Base-by-base conservation (phyloP, 2,113 vertebrate species). In the Arenaria interpres region DNA sequence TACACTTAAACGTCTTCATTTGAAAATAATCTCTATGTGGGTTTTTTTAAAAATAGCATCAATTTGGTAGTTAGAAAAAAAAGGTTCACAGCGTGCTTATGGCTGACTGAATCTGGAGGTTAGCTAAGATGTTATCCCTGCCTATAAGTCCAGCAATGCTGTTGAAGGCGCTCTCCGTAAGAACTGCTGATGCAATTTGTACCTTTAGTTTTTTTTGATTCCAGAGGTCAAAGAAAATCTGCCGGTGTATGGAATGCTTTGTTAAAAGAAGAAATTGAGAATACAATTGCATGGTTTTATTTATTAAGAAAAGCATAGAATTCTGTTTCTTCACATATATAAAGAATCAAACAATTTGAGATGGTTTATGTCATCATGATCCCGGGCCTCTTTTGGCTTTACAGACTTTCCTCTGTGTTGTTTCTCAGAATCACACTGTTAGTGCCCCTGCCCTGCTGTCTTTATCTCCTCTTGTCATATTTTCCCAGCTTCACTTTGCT, bases 21-120 rank as follows among this genome's bases (percentile, higher is more conserved):
- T 92, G 96, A 97, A 97, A 94, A 85, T 63, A 94, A 77, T 97
- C 93, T 91, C 74, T 53, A 87, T 79, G 94, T 93, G 91, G 93
- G 96, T 69, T 78, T 89, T 96, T 91, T 88, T 85, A 74, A 93
- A 97, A 96, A 97, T 97, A 95, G 88, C 82, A 89, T 78, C 77
- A 89, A 79, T 85, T 74, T 35, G 50, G 51, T 64, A 54, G 50
- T 63, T 72, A 84, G 80, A 10, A 88, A 80, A 80, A 96, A 89
- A 94, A 64, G 87, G 85, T 94, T 91, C 82, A 77, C 67, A 93
- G 60, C 5, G 59, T 93, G 90, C 95, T 88, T 63, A 71, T 43
- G 83, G 85, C 93, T 96, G 92, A 79, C 41, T 82, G 90, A 91
- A 87, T 87, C 17, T 81, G 74, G 62, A 82, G 90, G 80, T 72